Evolutionary conservation across 2,797 vertebrate genomes (phyloP), one percentile per base, ranked within the genome.

Genomic region (Brachymystax lenok): DNA sequence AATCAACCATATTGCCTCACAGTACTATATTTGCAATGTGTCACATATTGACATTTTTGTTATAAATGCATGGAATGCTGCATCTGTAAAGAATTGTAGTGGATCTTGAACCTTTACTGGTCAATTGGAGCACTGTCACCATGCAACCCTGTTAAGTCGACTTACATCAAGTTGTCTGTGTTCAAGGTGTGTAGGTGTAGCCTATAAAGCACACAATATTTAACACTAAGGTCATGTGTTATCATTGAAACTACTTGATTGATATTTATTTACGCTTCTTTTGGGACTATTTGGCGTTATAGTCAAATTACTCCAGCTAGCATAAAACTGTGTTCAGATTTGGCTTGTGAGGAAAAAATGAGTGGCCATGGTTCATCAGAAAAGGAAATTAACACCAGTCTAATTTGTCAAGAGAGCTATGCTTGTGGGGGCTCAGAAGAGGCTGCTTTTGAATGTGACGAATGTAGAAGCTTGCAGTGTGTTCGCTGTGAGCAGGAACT

Each of bases 371-470:
- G 96, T 10, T 93, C 93, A 74, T 93, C 85, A 46, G 96, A 98
- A 90, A 97, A 96, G 75, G 95, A 95, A 85, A 92, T 96, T 73
- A 96, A 96, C 82, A 96, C 96, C 0, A 94, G 88, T 51, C 89
- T 98, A 46, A 90, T 95, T 87, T 99, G 98, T 91, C 98, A 99
- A 87, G 98, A 99, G 83, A 98, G 95, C 88, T 99, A 98, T 51
- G 95, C 93, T 19, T 99, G 98, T 76, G 95, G 96, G 10, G 98
- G 97, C 76, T 93, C 95, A 0, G 97, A 97, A 50, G 96, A 97
- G 87, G 98, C 98, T 8, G 81, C 95, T 0, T 99, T 96, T 77
- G 97, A 99, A 86, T 99, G 98, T 8, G 95, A 96, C 0, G 97
- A 98, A 80, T 99, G 98, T 85, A 95, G 94, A 76, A 98, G 95